Evolutionary conservation across 2,888 invertebrate species (phyloP).

Genomic region (Drosophila conformis): DNA sequence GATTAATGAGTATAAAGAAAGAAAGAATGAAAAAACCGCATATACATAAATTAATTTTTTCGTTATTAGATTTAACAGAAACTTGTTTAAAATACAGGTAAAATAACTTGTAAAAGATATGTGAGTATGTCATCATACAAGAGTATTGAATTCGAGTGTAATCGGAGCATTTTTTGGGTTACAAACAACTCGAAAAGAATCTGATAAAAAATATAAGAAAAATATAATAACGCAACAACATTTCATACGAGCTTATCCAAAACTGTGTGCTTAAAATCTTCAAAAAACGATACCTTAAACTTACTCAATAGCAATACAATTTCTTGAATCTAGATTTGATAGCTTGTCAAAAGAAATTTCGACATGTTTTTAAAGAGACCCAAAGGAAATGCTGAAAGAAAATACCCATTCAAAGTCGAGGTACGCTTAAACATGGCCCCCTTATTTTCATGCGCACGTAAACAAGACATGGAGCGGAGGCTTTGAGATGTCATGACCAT

Average conservation of each 20-base stretch:
- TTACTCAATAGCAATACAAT: neutral
- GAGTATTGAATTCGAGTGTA: neutral
- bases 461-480: constrained; percentile 31
- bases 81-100: neutral
- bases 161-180: too few species aligned
- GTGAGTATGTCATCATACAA: neutral
- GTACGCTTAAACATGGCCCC: constrained; percentile 5
- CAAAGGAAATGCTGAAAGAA: neutral
- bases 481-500: constrained; percentile 69
- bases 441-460: constrained; percentile 20
- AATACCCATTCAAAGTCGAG: constrained; percentile 9
- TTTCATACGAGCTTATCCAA: neutral
- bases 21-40: neutral
- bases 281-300: neutral
- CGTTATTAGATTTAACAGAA: neutral
- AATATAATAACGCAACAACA: neutral
- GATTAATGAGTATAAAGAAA: neutral
- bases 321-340: neutral
- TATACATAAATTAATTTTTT: neutral
- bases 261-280: neutral
- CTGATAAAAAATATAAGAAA: neutral
- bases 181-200: neutral
- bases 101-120: neutral
- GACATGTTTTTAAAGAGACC: neutral
- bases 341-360: neutral